Evolutionary conservation across 2,113 vertebrate species (phyloP), one percentile per base, ranked within the genome.

Genomic region (Elgaria multicarinata): DNA sequence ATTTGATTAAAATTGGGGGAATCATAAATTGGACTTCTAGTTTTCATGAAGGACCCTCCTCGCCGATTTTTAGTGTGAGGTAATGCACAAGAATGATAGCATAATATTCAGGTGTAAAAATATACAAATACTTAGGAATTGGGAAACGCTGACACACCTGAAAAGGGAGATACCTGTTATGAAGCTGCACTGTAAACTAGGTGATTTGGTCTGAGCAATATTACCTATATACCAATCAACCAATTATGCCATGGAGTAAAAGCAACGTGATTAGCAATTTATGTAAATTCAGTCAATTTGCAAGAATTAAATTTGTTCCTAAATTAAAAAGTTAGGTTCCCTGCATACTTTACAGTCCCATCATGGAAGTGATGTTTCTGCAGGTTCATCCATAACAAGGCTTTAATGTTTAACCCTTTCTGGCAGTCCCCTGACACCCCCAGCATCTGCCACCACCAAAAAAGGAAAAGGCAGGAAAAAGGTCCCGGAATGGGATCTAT

Each of bases 141-240:
- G 84, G 20, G 36, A 46, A 93, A 80, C n/a, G n/a, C 6, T 33
- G 33, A 66, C 10, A 26, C 10, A 55, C 31, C 20, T 74, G 58
- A 33, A 69, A 3, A 33, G 86, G 85, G 26, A 53, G 12, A 80
- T 36, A 94, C 77, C 82, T 83, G 36, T 79, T 74, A 87, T 66
- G 64, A 93, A 93, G 66, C 53, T 91, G 72, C n/a, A 83, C 64
- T 69, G 58, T 5, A 86, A 85, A 89, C 81, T 87, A 93, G 42
- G 7, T 31, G 22, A 67, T 58, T 66, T 80, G 53, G 75, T 20
- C 12, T 66, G 55, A 44, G 39, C 28, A 92, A 44, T 75, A 14
- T 36, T 53, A n/a, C 44, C 50, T 24, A 64, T 62, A 5, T 55
- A 33, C 24, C 42, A 33, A 71, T 16, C 31, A 71, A n/a, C 5